Evolutionary conservation across 2,113 vertebrate genomes (phyloP), one percentile per base, ranked within the genome.

Genomic region (Athene cunicularia): DNA sequence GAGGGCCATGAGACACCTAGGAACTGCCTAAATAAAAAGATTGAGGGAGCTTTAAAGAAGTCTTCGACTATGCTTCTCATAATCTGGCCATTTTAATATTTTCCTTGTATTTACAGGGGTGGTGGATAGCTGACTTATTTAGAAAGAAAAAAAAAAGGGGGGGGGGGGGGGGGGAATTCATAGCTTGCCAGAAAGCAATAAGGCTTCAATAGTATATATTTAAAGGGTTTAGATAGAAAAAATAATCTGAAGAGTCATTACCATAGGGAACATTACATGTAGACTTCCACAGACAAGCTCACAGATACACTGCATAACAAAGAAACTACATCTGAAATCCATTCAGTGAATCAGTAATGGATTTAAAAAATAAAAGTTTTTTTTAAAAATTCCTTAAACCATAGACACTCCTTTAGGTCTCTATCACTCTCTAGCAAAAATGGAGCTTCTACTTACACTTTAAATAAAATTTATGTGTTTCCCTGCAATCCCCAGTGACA

Each of bases 1-100:
- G 97, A 97, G 97, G 98, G 96, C 97, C 97, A 97, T 97, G 94
- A 96, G 93, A 98, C 95, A 98, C 96, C 94, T 98, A 98, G 93
- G 95, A 97, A 94, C 97, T 97, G 96, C 97, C 97, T 98, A 98
- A 95, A 98, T 93, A 97, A 96, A 98, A 97, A 98, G 93, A 98
- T 92, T 97, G 97, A 98, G 96, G 97, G 96, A 97, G 96, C 97
- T 98, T 97, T 97, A 97, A 96, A 96, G 82, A 94, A 93, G 84
- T 97, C 97, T 97, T 96, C 83, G 85, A 97, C 97, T 97, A 85
- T 7, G 68, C 59, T 84, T 96, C 95, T 97, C 73, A 68, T 90
- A 85, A 86, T 59, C 83, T 95, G 93, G 90, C 90, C 95, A 76
- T 70, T 96, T 97, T 84, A 81, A 56, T 80, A 72, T 66, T 90